Evolutionary conservation across 1,140 invertebrate genomes (phyloP), one percentile per base, ranked within the genome.

Genomic region (Idris sp.): DNA sequence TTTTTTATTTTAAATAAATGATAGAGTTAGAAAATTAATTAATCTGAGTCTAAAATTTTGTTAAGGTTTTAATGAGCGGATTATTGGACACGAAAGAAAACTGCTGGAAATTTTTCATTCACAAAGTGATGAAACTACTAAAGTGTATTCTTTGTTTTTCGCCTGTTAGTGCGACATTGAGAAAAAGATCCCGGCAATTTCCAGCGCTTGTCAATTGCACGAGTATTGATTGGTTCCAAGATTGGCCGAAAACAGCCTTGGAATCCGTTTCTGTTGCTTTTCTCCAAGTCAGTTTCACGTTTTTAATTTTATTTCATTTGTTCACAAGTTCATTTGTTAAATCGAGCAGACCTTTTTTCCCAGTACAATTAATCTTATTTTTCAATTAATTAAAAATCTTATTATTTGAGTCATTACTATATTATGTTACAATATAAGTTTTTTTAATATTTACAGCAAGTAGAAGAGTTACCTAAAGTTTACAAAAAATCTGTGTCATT

Each of bases 81-180:
- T 87, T 96, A 46, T 87, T 92, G 53, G 97, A 98, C 84, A 94
- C 94, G 0, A 90, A 92, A 72, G 97, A 98, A 82, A 98, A 97
- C 80, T 98, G 96, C 81, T 99, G 97, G 97, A 93, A 92, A 82
- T 97, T 96, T 87, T 98, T 97, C 81, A 97, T 99, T 71, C 94
- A 97, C 76, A 91, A 94, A 81, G 96, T 98, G 7, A 89, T 95
- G 49, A 89, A 87, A 35, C 86, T 91, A 77, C 79, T 95, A 2
- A 95, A 94, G 83, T 82, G 80, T n/a, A 92, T 97, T 9, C 86
- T 98, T 0, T 97, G 96, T 81, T 98, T 97, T 85, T 97, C 96
- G 0, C 96, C 96, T 0, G 96, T 97, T 56, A 96, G 96, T 0
- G 91, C 91, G 0, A 97, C 94, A 0, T 87, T 98, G 2, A 88